Base-by-base conservation (phyloP, 2,888 invertebrate species). In the Vanessa cardui region DNA sequence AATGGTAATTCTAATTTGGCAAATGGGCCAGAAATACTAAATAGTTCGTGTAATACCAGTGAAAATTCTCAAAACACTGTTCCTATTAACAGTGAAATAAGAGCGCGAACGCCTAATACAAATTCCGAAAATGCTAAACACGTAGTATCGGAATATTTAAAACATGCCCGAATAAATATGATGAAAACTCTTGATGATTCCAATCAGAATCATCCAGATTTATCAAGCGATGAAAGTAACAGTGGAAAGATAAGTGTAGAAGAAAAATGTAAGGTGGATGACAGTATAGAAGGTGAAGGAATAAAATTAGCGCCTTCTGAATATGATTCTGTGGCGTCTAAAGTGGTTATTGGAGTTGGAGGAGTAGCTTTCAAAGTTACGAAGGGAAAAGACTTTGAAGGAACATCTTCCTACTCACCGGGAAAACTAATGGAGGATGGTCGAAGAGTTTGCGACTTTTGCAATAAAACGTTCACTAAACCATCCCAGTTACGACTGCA, bases 381-480 rank as follows among this genome's bases (percentile, higher is more conserved):
- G 3, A 94, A 94, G 74, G 84, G 94, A 77, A 89, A 94, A 80
- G 90, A 94, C 73, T 91, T 90, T 81, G 82, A 92, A 78, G 84
- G 84, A 59, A 71, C 76, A 18, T 77, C 86, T 46, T 85, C 93
- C 5, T 93, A 93, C 76, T 87, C 94, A 54, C 92, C 93, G 7
- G 90, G 94, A 6, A 85, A 93, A 73, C 93, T 95, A 15, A 94
- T 95, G 82, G 96, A 96, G 80, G 96, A 96, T 79, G 96, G 96
- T 0, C 94, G 96, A 65, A 95, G 96, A 76, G 95, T 96, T 45
- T 98, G 98, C 81, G 94, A 94, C 66, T 96, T 98, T 80, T 99
- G 99, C 89, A 96, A 96, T 76, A 98, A 98, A 88, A 96, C 96
- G 64, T 99, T 99, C 89, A 96, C 96, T 72, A 98, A 98, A 86